Evolutionary conservation across 2,797 vertebrate genomes (phyloP).

Genomic region (Hafferia zeledoni): DNA sequence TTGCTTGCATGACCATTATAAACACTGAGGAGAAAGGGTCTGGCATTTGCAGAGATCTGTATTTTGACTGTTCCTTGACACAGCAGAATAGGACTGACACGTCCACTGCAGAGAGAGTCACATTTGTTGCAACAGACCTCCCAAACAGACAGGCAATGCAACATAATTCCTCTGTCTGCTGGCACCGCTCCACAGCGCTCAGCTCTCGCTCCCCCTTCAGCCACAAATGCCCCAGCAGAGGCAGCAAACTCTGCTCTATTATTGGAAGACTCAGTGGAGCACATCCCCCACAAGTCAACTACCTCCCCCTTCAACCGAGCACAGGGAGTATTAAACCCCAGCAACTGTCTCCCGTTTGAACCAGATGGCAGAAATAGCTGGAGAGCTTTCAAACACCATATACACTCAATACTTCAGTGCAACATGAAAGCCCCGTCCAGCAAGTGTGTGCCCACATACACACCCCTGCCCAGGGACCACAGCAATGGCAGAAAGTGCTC

Average conservation of each 20-base stretch:
- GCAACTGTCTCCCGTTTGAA: constrained; percentile 46
- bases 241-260: background rate
- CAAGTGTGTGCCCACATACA: background rate
- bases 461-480: background rate
- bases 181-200: constrained; percentile 15
- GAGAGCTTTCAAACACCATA: constrained; percentile 42
- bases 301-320: background rate
- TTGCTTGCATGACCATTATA: background rate
- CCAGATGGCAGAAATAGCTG: constrained; percentile 59
- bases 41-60: background rate
- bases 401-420: background rate
- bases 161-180: constrained; percentile 34
- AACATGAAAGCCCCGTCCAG: constrained; percentile 26
- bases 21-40: background rate
- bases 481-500: constrained; percentile 28
- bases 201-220: constrained; percentile 9
- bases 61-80: constrained; percentile 14
- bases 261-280: constrained; percentile 27
- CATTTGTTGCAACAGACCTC: constrained; percentile 34
- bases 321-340: constrained; percentile 21
- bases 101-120: background rate
- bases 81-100: background rate
- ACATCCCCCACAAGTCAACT: constrained; percentile 17
- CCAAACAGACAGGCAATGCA: background rate
- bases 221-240: constrained; percentile 28